phyloP scores from a whole-genome alignment of 2,888 invertebrate genomes.

The Heliothis peltigera region DNA sequence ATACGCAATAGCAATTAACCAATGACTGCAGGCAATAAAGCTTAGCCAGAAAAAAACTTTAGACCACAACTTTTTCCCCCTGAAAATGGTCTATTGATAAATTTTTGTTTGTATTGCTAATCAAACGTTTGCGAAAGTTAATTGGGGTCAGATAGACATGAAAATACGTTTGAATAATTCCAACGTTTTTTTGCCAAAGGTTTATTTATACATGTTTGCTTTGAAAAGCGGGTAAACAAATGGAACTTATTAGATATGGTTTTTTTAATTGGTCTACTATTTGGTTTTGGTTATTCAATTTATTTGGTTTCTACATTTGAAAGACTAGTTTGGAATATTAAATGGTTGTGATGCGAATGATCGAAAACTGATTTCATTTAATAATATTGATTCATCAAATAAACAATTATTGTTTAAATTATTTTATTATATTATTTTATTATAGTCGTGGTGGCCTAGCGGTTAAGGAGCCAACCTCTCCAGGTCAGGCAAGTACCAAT shows the following conservation, averaged over 20 bases:
- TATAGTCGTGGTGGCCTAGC: too few species aligned
- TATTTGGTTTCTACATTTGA: background rate
- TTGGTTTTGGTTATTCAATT: background rate
- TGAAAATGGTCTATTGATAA: background rate
- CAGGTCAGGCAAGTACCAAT: too few species aligned
- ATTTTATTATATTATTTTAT: too few species aligned
- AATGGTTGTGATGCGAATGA: too few species aligned
- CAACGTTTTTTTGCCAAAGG: background rate
- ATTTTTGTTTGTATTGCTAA: slow-evolving; percentile 31
- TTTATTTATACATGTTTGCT: slow-evolving; percentile 1
- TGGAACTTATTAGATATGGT: background rate
- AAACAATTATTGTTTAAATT: too few species aligned
- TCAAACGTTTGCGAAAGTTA: slow-evolving; percentile 36
- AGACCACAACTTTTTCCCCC: background rate
- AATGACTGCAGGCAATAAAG: slow-evolving; percentile 43
- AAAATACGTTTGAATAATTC: slow-evolving; percentile 3
- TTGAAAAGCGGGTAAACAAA: background rate
- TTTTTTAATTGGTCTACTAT: background rate
- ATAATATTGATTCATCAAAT: too few species aligned
- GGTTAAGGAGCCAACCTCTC: too few species aligned
- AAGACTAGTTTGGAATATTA: background rate
- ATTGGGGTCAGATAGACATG: slow-evolving; percentile 22
- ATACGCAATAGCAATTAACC: slow-evolving; percentile 37
- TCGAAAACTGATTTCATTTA: too few species aligned
- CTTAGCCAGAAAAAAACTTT: slow-evolving; percentile 25